These are phyloP conservation scores for Hemaris fuciformis DNA, from an alignment of 2,888 invertebrate species.

Conservation along the genomic window DNA sequence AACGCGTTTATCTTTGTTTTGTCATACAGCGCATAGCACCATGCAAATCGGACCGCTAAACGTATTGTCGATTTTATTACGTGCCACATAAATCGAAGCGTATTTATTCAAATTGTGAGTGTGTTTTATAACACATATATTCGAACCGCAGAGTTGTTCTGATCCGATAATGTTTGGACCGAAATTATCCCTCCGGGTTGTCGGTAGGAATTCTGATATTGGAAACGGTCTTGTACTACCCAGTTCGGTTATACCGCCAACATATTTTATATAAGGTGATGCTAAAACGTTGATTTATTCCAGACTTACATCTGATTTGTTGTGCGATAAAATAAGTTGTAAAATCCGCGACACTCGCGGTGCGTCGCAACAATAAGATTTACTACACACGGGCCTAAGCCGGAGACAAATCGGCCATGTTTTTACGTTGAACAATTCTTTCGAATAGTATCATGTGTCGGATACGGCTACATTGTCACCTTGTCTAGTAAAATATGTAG, in stretches of 20 bases:
- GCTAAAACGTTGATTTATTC: slow-evolving; percentile 8
- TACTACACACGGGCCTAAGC: not conserved
- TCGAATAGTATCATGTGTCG: not conserved
- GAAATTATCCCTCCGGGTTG: slow-evolving; percentile 31
- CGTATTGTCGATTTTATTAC: not conserved
- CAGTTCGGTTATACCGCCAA: slow-evolving; percentile 23
- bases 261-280: slow-evolving; percentile 10
- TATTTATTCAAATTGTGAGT: slow-evolving; percentile 8
- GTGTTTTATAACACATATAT: slow-evolving; percentile 11
- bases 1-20: not conserved
- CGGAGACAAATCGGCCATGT: not conserved
- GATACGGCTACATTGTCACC: not conserved
- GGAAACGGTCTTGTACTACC: slow-evolving; percentile 28
- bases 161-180: slow-evolving; percentile 28
- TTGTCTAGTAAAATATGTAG: not conserved
- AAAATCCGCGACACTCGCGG: slow-evolving; percentile 2
- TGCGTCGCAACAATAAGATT: not conserved
- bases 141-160: slow-evolving; percentile 8
- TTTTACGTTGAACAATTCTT: not conserved
- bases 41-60: not conserved
- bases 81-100: not conserved
- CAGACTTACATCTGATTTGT: slow-evolving; percentile 4
- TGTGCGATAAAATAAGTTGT: not conserved
- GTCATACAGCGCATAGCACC: not conserved
- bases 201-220: slow-evolving; percentile 38